Conservation (phyloP, 2,113 vertebrate genomes). For the Columba livia region DNA sequence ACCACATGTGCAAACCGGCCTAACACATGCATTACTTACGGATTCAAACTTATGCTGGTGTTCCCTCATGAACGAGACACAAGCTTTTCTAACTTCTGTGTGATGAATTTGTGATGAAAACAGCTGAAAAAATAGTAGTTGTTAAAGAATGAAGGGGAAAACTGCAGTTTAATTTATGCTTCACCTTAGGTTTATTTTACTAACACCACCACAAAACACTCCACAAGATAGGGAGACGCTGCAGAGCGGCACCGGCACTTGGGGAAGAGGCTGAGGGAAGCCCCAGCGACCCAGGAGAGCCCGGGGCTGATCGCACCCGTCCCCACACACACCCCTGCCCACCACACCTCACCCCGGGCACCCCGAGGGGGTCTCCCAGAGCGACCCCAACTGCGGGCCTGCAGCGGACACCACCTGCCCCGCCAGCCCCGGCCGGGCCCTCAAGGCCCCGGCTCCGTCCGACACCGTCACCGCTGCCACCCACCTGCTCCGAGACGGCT, state of each 20-base stretch:
- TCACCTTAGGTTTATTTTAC: fast-evolving
- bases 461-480: not conserved
- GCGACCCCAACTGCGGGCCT: not conserved
- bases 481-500: constrained; percentile 93
- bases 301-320: fast-evolving
- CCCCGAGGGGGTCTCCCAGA: not conserved
- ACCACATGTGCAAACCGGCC: fast-evolving
- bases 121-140: constrained; percentile 61
- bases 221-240: fast-evolving
- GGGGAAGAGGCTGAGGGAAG: not conserved
- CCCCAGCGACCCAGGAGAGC: fast-evolving
- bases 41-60: constrained; percentile 86
- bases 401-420: not conserved
- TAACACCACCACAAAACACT: no score
- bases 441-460: not conserved
- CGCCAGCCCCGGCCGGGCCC: not conserved
- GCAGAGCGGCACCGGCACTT: fast-evolving
- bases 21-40: constrained; percentile 72
- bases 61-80: constrained; percentile 86
- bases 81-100: constrained; percentile 83
- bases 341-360: not conserved
- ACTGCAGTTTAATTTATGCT: fast-evolving
- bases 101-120: constrained; percentile 90
- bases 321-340: not conserved
- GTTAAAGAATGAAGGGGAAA: not conserved